These are phyloP conservation scores for Eristalinus aeneus DNA, from an alignment of 2,888 invertebrate genomes.

Conservation along the genomic window DNA sequence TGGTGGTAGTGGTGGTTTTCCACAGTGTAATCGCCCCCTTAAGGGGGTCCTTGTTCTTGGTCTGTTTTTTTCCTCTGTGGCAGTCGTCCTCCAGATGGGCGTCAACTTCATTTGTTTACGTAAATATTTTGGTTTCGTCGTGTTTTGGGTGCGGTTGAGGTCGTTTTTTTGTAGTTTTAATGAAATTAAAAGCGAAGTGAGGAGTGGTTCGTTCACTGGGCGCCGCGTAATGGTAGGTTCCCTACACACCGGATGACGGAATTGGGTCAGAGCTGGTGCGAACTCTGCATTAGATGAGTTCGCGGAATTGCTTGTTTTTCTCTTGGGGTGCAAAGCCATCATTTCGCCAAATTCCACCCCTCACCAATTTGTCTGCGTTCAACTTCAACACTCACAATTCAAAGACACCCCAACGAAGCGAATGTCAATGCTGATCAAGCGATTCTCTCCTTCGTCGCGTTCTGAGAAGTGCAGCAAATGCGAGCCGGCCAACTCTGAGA, in stretches of 20 bases:
- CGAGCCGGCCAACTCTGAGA: not conserved
- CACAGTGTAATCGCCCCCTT: conserved; percentile 40
- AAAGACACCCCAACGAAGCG: not conserved
- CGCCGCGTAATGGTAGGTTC: conserved; percentile 14
- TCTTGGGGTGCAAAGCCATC: not conserved
- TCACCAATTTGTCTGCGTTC: too few relatives aligned
- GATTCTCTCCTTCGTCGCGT: conserved; percentile 24
- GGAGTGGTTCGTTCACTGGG: conserved; percentile 18
- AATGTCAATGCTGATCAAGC: conserved; percentile 32
- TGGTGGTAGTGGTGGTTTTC: conserved; percentile 13
- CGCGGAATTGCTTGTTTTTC: conserved; percentile 15
- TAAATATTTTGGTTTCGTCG: conserved; percentile 29
- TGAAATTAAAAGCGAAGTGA: conserved; percentile 58
- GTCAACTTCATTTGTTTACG: conserved; percentile 55
- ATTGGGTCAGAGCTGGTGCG: conserved; percentile 37
- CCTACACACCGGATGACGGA: conserved; percentile 7
- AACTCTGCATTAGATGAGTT: not conserved
- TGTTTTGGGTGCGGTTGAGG: conserved; percentile 46
- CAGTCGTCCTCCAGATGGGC: conserved; percentile 31
- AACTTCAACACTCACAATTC: too few relatives aligned
- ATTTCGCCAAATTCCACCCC: too few relatives aligned
- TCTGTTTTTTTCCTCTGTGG: not conserved
- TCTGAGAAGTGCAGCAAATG: conserved; percentile 25
- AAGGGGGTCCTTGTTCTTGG: conserved; percentile 21
- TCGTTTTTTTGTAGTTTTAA: conserved; percentile 48